A percentile compares a stretch with the other conserved stretches of the same genome.
Evolutionary conservation across 2,113 vertebrate genomes (phyloP).

Genomic region (Malurus melanocephalus): DNA sequence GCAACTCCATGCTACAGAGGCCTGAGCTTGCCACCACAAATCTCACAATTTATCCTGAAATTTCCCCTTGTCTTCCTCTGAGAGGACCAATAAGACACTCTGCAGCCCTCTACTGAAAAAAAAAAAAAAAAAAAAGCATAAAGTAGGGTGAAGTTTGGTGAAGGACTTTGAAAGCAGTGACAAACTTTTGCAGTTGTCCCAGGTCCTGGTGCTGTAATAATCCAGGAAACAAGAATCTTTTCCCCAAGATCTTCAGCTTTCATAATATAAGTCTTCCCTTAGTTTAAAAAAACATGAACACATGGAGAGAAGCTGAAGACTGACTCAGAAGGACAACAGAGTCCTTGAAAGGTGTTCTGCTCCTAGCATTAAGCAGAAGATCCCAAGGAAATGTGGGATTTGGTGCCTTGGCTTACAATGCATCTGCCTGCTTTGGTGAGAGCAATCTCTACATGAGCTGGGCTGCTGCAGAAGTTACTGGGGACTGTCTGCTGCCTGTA

Average conservation of each 20-base stretch:
- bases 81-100: not conserved
- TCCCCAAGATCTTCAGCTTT: not conserved
- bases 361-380: not conserved
- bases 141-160: not conserved
- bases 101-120: not conserved
- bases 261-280: not conserved
- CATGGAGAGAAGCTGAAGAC: not conserved
- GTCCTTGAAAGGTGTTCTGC: not conserved
- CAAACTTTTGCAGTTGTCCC: not conserved
- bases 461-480: not conserved
- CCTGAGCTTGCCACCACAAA: not conserved
- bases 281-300: not conserved
- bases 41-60: not conserved
- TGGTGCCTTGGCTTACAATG: not conserved
- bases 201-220: not conserved
- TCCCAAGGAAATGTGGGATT: not conserved
- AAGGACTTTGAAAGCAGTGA: not conserved
- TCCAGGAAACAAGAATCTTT: not conserved
- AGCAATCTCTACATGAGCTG: not conserved
- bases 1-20: not conserved
- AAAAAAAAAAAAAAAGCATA: not conserved
- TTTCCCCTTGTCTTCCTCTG: not conserved
- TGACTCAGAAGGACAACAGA: not conserved
- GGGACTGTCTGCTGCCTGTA: not conserved
- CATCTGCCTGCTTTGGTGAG: not conserved